Percentiles rank a stretch among this genome's conserved stretches.
phyloP scores from a whole-genome alignment of 2,113 vertebrate species.

The Notothenia rossii region DNA sequence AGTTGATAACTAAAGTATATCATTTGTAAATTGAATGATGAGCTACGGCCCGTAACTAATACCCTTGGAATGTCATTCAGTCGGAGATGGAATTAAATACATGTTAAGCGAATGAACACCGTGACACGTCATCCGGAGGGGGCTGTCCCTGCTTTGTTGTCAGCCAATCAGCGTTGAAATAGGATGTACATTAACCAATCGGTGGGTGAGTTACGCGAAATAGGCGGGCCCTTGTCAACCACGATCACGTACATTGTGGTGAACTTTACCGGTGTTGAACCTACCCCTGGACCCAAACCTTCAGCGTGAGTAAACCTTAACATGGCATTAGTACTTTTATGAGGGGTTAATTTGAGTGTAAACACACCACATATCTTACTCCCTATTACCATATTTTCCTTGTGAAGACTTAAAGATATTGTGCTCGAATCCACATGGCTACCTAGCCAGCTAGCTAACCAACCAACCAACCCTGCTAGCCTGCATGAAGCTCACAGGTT shows the following conservation, averaged over 20 bases:
- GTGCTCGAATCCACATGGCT: slow-evolving; percentile 76
- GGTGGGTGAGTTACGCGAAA: background rate
- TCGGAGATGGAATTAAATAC: slow-evolving; percentile 38
- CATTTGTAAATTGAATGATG: background rate
- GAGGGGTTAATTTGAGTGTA: rapidly evolving
- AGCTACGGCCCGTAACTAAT: background rate
- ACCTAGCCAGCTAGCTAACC: slow-evolving; percentile 51
- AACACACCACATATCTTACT: rapidly evolving
- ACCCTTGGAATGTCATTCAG: slow-evolving; percentile 81
- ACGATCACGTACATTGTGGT: slow-evolving; percentile 69
- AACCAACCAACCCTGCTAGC: slow-evolving; percentile 44
- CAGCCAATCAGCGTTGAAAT: slow-evolving; percentile 42
- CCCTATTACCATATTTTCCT: too few species aligned
- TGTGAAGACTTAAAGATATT: slow-evolving; percentile 16
- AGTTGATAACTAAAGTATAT: background rate
- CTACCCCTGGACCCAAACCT: slow-evolving; percentile 54
- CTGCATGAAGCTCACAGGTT: slow-evolving; percentile 36
- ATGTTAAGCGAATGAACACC: slow-evolving; percentile 35
- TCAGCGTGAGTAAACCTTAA: slow-evolving; percentile 60
- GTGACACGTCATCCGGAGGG: slow-evolving; percentile 12
- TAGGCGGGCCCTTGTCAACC: slow-evolving; percentile 59
- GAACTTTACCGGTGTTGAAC: slow-evolving; percentile 77
- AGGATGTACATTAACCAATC: slow-evolving; percentile 44
- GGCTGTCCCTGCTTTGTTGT: background rate
- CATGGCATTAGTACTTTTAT: rapidly evolving